phyloP scores from a whole-genome alignment of 2,113 vertebrate genomes.

The Emydura subglobosa region DNA sequence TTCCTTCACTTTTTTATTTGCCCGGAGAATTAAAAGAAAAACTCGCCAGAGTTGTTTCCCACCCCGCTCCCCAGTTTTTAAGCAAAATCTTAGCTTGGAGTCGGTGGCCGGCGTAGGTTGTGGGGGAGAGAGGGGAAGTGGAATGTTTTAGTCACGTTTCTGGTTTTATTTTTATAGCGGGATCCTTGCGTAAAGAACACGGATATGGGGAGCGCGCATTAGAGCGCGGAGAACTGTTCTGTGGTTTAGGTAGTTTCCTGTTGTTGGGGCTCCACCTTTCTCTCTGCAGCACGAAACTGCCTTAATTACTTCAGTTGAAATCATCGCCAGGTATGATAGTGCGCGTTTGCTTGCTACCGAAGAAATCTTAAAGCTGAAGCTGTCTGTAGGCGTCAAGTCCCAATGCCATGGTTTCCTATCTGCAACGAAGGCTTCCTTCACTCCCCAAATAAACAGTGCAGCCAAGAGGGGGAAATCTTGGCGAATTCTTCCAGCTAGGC shows the following conservation, averaged over 20 bases:
- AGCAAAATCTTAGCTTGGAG: neutral
- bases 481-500: constrained; percentile 66
- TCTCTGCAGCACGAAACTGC: constrained; percentile 98
- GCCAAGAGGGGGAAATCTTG: constrained; percentile 53
- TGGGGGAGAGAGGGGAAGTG: constrained; percentile 6
- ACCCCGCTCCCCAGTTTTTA: neutral
- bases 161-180: constrained; percentile 73
- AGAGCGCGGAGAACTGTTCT: constrained; percentile 87
- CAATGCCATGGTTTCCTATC: constrained; percentile 71
- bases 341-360: constrained; percentile 56
- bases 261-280: constrained; percentile 96
- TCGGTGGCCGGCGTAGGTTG: constrained; percentile 31
- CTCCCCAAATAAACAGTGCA: constrained; percentile 53
- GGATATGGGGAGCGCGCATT: constrained; percentile 70
- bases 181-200: constrained; percentile 71
- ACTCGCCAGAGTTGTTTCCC: neutral
- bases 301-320: constrained; percentile 97
- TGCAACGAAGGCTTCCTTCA: constrained; percentile 59
- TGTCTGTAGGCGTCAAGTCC: constrained; percentile 69
- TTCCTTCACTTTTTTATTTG: neutral
- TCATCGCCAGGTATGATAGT: constrained; percentile 84
- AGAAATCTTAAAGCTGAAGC: constrained; percentile 55
- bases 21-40: constrained; percentile 36
- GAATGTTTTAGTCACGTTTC: constrained; percentile 51
- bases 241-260: constrained; percentile 99